Percentiles rank a stretch among this genome's conserved stretches.
Conservation (phyloP, 92 coral and sea anemone genomes). For the Montipora capitata region DNA sequence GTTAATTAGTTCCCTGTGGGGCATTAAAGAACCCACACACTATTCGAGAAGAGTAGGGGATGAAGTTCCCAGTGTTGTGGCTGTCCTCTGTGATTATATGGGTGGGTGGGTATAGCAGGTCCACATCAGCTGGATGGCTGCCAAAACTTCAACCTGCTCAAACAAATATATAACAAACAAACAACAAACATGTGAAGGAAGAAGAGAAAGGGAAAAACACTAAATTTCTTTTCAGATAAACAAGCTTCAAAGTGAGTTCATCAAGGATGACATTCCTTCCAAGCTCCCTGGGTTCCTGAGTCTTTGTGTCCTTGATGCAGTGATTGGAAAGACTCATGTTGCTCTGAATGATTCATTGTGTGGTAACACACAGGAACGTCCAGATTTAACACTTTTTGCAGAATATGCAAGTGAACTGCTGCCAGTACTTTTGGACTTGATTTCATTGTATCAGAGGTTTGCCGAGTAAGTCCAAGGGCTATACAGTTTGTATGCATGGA, state of each 20-base stretch:
- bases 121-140: too few relatives aligned
- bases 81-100: too few relatives aligned
- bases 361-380: constrained; percentile 89
- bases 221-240: constrained; percentile 51
- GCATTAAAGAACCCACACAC: too few relatives aligned
- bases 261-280: constrained; percentile 66
- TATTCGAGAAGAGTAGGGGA: too few relatives aligned
- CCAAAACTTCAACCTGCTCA: too few relatives aligned
- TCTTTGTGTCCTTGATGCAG: constrained; percentile 83
- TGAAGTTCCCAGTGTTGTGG: too few relatives aligned
- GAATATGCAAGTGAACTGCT: constrained; percentile 85
- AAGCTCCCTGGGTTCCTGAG: constrained; percentile 88
- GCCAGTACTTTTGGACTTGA: constrained; percentile 76
- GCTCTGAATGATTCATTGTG: constrained; percentile 72
- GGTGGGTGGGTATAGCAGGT: too few relatives aligned
- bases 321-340: constrained; percentile 85
- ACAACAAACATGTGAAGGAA: neutral
- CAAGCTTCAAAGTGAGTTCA: constrained; percentile 45
- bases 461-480: constrained; percentile 70
- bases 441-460: constrained; percentile 91
- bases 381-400: constrained; percentile 81
- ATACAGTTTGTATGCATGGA: too few relatives aligned
- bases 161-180: too few relatives aligned
- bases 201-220: neutral
- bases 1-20: too few relatives aligned